Conservation (phyloP, 2,888 invertebrate genomes). For the Trachelus troglodyta region DNA sequence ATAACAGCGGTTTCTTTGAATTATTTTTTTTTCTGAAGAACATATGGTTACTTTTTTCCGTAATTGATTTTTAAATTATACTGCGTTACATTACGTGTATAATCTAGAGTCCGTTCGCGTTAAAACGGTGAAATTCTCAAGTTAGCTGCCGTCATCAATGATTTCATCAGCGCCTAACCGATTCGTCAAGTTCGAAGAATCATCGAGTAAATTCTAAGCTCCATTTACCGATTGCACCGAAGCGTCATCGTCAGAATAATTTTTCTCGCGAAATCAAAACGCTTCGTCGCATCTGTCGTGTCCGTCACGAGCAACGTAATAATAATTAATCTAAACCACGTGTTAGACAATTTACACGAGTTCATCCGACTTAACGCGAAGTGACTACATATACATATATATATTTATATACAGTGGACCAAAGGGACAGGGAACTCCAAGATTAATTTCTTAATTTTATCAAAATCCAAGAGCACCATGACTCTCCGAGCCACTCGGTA, state of each 20-base stretch:
- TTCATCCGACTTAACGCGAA: slow-evolving; percentile 22
- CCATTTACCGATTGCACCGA: neutral
- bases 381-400: slow-evolving; percentile 38
- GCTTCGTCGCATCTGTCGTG: neutral
- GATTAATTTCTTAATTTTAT: neutral
- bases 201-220: neutral
- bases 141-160: neutral
- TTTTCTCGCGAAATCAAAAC: neutral
- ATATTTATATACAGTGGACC: slow-evolving; percentile 60
- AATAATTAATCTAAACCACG: neutral
- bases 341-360: slow-evolving; percentile 21
- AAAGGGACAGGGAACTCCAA: slow-evolving; percentile 25
- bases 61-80: slow-evolving; percentile 54
- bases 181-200: neutral
- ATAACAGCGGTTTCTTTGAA: slow-evolving; percentile 42
- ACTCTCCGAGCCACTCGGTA: slow-evolving; percentile 5
- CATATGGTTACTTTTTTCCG: slow-evolving; percentile 38
- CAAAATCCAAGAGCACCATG: neutral
- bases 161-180: neutral
- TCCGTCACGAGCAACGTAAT: neutral
- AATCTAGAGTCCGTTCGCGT: slow-evolving; percentile 53
- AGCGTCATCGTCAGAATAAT: neutral
- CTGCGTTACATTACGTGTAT: slow-evolving; percentile 59
- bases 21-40: slow-evolving; percentile 37
- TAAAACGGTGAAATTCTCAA: slow-evolving; percentile 49